Conservation (phyloP, 2,797 vertebrate genomes). For the Psittacula echo region DNA sequence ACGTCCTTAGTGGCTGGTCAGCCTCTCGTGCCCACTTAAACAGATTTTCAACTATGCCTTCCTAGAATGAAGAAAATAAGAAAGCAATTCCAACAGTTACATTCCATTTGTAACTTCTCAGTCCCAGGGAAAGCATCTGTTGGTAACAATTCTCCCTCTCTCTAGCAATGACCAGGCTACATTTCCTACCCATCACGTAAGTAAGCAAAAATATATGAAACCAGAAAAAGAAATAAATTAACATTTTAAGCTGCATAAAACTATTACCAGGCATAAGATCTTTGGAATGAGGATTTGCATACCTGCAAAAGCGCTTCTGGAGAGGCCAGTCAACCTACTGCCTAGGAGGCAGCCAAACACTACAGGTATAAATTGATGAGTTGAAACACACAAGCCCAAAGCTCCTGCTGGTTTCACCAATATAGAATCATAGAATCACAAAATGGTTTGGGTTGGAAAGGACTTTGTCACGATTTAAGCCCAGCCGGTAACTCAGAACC, state of each 20-base stretch:
- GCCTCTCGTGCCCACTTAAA: slow-evolving; percentile 98
- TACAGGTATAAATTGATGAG: background rate
- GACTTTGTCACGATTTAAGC: background rate
- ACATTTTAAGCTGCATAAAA: background rate
- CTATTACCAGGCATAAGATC: background rate
- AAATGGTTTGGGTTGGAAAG: background rate
- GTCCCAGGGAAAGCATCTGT: background rate
- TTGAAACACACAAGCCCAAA: background rate
- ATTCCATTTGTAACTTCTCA: background rate
- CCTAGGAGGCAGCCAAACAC: background rate
- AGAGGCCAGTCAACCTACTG: background rate
- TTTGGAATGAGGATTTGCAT: background rate
- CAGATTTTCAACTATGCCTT: slow-evolving; percentile 97
- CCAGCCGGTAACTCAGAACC: no score
- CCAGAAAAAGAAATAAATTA: background rate
- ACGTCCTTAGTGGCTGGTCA: slow-evolving; percentile 94
- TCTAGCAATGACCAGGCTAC: background rate
- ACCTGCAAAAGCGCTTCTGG: background rate
- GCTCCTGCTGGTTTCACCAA: background rate
- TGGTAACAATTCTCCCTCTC: background rate
- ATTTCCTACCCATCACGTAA: background rate
- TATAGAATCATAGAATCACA: background rate
- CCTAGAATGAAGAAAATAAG: slow-evolving; percentile 78
- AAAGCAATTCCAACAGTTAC: background rate
- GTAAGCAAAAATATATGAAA: background rate